Conservation (phyloP, 1,140 invertebrate species). For the Lepidurus apus region DNA sequence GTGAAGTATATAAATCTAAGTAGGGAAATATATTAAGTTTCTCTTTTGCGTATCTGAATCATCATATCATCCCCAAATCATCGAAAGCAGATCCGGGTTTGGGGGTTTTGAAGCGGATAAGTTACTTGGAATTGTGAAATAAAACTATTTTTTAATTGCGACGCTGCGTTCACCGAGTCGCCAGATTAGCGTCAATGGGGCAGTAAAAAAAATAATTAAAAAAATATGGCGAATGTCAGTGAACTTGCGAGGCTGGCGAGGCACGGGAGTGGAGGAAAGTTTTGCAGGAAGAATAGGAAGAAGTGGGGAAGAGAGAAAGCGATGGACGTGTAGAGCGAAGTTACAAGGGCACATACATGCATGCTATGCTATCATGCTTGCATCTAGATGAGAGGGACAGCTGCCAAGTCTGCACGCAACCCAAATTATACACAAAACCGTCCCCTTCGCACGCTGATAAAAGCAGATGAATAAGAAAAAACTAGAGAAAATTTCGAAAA, state of each 20-base stretch:
- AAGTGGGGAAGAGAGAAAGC: not conserved
- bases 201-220: not conserved
- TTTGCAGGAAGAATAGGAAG: not conserved
- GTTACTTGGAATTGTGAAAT: no score
- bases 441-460: not conserved
- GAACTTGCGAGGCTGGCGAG: not conserved
- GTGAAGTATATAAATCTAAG: no score
- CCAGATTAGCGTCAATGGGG: not conserved
- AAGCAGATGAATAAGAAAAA: not conserved
- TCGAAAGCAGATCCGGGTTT: no score
- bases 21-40: no score
- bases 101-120: no score
- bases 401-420: constrained; percentile 17
- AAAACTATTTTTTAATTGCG: no score
- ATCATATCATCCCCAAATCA: no score
- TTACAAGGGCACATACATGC: not conserved
- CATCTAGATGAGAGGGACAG: constrained; percentile 21
- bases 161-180: not conserved
- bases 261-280: not conserved
- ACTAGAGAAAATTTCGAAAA: not conserved
- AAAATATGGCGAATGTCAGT: not conserved
- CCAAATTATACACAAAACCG: constrained; percentile 1
- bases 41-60: no score
- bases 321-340: not conserved
- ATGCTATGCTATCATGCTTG: not conserved